Evolutionary conservation across 2,113 vertebrate genomes (phyloP), one percentile per base, ranked within the genome.

Genomic region (Syrrhaptes paradoxus): DNA sequence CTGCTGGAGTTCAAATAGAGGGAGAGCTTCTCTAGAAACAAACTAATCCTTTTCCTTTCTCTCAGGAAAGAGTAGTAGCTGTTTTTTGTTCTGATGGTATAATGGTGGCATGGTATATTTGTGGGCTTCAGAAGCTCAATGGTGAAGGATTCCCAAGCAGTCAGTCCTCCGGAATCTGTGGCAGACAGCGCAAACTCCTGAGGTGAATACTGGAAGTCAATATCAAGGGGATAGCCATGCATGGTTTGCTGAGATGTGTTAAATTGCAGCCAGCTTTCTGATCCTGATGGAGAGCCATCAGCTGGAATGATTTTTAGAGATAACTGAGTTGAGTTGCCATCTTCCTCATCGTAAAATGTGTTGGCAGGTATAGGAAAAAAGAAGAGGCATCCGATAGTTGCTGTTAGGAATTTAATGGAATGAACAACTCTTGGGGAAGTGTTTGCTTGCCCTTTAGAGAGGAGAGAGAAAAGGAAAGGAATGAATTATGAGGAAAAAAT

Each of bases 371-470:
- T 7, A 22, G 93, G 92, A 87, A 94, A 96, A 45, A 83, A 85
- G 79, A 98, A 97, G 16, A 95, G 95, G 86, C 67, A 95, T 55
- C 97, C 91, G 0, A 97, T 89, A 9, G 97, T 98, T 90, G 97
- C 97, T 45, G 76, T 95, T 62, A 98, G 45, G 19, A 86, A 78
- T 77, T 96, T 49, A 83, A 98, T 90, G 49, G 95, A 68, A 55
- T 94, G 95, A 41, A 88, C 25, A 48, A 87, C 76, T 71, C 59
- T 87, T 38, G 97, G 96, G 62, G 96, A 95, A 16, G 93, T 93
- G n/a, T 97, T 97, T 46, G 72, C 32, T 57, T 89, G 90, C 11
- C 90, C 96, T 98, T 95, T 73, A 92, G 85, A 89, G 58, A 52
- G 22, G 65, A 81, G 21, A 15, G 43, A 82, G 29, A 73, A 67